These are phyloP conservation scores for Dugesia japonica DNA, from an alignment of 2,888 invertebrate genomes.

Conservation along the genomic window DNA sequence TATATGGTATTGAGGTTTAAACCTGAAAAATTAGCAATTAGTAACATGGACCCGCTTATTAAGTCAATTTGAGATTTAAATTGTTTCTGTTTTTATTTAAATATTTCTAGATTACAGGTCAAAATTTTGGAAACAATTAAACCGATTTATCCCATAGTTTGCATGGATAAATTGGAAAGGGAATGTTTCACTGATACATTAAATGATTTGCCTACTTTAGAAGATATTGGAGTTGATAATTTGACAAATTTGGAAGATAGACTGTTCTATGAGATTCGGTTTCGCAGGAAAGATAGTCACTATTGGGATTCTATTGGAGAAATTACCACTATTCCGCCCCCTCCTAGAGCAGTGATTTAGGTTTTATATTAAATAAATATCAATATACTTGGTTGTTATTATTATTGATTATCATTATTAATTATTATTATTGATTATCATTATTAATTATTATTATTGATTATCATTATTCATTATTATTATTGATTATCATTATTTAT, in stretches of 20 bases:
- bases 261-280: conserved; percentile 66
- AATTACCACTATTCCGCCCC: conserved; percentile 51
- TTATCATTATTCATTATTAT: no score
- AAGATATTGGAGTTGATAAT: conserved; percentile 65
- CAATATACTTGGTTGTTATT: no score
- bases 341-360: conserved; percentile 34
- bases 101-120: conserved; percentile 57
- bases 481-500: no score
- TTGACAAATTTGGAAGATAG: conserved; percentile 63
- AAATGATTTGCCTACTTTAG: conserved; percentile 56
- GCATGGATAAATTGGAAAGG: conserved; percentile 66
- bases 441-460: no score
- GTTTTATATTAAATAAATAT: no score
- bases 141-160: conserved; percentile 58
- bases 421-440: no score
- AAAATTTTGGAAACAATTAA: conserved; percentile 53
- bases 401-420: no score
- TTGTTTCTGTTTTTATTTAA: no score
- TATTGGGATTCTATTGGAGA: conserved; percentile 64
- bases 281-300: conserved; percentile 57
- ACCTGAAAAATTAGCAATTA: conserved; percentile 25
- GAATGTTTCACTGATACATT: conserved; percentile 63
- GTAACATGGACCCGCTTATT: no score
- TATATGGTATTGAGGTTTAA: background rate
- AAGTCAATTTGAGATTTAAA: no score